phyloP scores from a whole-genome alignment of 2,888 invertebrate species.

The Plebejus argus region DNA sequence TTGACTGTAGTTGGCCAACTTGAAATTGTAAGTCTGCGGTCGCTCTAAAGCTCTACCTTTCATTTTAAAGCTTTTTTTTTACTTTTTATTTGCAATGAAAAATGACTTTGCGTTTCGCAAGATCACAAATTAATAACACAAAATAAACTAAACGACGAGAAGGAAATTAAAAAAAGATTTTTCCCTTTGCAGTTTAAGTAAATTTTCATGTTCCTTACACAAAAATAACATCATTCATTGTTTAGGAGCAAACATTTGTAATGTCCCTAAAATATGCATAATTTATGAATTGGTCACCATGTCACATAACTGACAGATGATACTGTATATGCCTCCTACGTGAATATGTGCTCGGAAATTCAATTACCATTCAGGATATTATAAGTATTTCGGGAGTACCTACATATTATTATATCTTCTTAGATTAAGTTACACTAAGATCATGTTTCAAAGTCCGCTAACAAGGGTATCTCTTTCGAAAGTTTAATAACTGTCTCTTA shows the following conservation, averaged over 20 bases:
- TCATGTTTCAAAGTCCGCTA: not conserved
- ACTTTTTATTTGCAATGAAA: not conserved
- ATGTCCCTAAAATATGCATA: slow-evolving; percentile 8
- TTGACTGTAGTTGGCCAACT: too few species aligned
- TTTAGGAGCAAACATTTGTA: not conserved
- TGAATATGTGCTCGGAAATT: slow-evolving; percentile 20
- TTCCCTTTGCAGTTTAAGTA: not conserved
- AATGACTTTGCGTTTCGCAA: not conserved
- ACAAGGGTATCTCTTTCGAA: not conserved
- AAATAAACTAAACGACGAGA: not conserved
- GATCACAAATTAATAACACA: not conserved
- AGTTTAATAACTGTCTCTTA: too few species aligned
- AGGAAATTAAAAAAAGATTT: not conserved
- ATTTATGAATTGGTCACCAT: slow-evolving; percentile 23
- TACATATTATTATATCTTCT: slow-evolving; percentile 35
- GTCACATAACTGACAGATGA: slow-evolving; percentile 13
- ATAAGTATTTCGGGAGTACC: slow-evolving; percentile 5
- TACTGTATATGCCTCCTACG: slow-evolving; percentile 17
- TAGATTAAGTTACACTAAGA: not conserved
- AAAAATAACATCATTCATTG: slow-evolving; percentile 3
- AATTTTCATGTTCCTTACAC: not conserved
- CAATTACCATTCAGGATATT: slow-evolving; percentile 21
- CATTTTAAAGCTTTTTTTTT: not conserved
- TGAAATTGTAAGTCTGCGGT: too few species aligned
- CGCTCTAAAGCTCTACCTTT: too few species aligned